phyloP scores from a whole-genome alignment of 2,113 vertebrate species.

The Carassius gibelio region DNA sequence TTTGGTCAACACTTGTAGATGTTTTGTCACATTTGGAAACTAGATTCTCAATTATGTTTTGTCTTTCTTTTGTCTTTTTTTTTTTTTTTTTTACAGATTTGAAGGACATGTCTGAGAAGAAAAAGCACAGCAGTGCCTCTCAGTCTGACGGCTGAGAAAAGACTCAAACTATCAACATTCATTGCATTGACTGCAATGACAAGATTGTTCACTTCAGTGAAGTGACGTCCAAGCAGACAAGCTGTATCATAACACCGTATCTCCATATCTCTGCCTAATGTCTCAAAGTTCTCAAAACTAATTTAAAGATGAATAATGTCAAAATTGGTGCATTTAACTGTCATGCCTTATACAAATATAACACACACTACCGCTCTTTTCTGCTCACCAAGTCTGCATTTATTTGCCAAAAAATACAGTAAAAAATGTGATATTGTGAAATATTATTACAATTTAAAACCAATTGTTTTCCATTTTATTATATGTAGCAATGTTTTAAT shows the following conservation, averaged over 20 bases:
- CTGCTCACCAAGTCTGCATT: too few species aligned
- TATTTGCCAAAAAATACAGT: too few species aligned
- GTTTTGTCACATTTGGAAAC: neutral
- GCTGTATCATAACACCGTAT: neutral
- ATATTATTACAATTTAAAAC: too few species aligned
- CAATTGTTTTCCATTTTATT: too few species aligned
- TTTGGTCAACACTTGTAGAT: neutral
- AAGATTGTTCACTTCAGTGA: neutral
- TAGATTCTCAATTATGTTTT: slow-evolving; percentile 4
- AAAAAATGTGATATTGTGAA: too few species aligned
- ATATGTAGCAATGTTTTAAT: neutral
- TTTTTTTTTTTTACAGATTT: slow-evolving; percentile 61
- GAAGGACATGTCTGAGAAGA: slow-evolving; percentile 54
- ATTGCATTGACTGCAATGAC: neutral
- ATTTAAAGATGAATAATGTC: neutral
- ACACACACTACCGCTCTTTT: neutral
- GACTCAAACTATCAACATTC: neutral
- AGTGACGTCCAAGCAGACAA: neutral
- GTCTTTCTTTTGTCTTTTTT: neutral
- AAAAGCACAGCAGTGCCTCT: slow-evolving; percentile 25
- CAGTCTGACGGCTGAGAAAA: neutral
- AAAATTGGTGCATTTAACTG: neutral
- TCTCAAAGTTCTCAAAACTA: neutral
- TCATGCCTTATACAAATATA: neutral
- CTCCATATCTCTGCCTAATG: too few species aligned